Evolutionary conservation across 2,888 invertebrate genomes (phyloP).

Genomic region (Drosophila imparisetae): DNA sequence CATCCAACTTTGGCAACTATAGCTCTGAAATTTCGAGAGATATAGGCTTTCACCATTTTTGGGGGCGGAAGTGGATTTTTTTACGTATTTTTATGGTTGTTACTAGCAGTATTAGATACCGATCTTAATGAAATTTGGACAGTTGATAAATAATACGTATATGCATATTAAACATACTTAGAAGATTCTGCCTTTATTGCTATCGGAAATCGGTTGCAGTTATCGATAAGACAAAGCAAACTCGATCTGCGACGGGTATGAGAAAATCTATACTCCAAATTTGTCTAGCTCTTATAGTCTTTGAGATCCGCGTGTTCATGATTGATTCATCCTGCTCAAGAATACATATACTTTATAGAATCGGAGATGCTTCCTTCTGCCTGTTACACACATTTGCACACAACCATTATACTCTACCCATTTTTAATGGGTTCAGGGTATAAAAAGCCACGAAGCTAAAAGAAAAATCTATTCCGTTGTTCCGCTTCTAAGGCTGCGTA

Average conservation of each 20-base stretch:
- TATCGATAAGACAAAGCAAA: background rate
- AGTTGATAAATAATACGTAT: background rate
- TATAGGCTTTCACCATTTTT: too few relatives aligned
- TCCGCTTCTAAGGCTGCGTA: slow-evolving; percentile 33
- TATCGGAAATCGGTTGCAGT: background rate
- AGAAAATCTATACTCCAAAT: background rate
- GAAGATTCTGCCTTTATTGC: background rate
- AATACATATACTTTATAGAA: background rate
- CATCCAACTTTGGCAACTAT: too few relatives aligned
- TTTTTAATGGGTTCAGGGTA: background rate
- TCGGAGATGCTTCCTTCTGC: background rate
- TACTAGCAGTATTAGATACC: too few relatives aligned
- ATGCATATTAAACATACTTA: background rate
- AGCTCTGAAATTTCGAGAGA: too few relatives aligned
- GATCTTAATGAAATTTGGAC: too few relatives aligned
- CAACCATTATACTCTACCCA: background rate
- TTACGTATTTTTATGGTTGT: too few relatives aligned
- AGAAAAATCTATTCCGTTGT: slow-evolving; percentile 40
- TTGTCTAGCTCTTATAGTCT: background rate
- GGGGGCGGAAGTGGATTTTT: too few relatives aligned
- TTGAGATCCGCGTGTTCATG: background rate
- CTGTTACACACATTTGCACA: background rate
- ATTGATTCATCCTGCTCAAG: background rate
- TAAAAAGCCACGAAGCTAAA: slow-evolving; percentile 20
- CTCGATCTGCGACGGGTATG: background rate